A percentile compares a stretch with the other conserved stretches of the same genome.
phyloP scores from a whole-genome alignment of 2,888 invertebrate species.

The Rhynchonema sp. region DNA sequence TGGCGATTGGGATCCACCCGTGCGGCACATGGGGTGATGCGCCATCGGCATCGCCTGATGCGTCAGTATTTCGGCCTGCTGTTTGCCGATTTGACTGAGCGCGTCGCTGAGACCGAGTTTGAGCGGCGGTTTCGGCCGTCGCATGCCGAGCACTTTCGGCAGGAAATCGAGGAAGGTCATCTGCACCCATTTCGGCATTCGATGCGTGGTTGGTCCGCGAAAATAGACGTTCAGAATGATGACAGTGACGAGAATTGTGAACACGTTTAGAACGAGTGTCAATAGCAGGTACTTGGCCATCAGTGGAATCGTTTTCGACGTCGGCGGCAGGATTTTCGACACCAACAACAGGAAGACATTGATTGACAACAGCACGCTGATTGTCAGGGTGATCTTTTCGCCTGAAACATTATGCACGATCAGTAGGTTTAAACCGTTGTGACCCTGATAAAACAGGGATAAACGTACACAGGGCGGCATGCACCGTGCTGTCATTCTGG shows the following conservation, averaged over 20 bases:
- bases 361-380: constrained; percentile 93
- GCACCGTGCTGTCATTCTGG: no score
- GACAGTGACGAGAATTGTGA: constrained; percentile 86
- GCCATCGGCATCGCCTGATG: constrained; percentile 1
- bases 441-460: no score
- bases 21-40: not conserved
- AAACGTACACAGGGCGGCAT: no score
- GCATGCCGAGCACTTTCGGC: constrained; percentile 75
- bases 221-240: constrained; percentile 99
- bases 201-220: constrained; percentile 38
- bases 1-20: constrained; percentile 4
- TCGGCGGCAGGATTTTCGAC: constrained; percentile 95
- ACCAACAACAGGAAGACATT: constrained; percentile 96
- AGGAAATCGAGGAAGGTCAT: constrained; percentile 81
- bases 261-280: not conserved
- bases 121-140: constrained; percentile 44
- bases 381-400: constrained; percentile 41
- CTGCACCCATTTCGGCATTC: constrained; percentile 83
- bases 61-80: not conserved
- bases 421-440: no score
- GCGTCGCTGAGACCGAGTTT: not conserved
- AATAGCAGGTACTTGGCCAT: constrained; percentile 72
- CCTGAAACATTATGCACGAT: constrained; percentile 21
- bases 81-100: not conserved
- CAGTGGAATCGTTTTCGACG: constrained; percentile 85